Evolutionary conservation across 2,888 invertebrate genomes (phyloP).

Genomic region (Malacosoma neustria): DNA sequence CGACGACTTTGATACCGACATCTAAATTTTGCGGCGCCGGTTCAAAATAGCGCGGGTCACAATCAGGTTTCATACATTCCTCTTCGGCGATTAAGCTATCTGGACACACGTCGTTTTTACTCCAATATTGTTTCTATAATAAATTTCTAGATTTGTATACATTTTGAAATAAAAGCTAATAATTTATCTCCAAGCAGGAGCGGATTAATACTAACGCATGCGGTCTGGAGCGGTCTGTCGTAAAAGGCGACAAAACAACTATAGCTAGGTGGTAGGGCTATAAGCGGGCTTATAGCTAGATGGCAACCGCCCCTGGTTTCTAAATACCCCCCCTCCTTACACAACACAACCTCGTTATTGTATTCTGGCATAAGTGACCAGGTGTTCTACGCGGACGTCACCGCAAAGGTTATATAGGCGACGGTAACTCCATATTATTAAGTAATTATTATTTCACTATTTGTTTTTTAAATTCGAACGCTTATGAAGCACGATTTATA

Average conservation of each 20-base stretch:
- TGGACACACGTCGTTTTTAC: constrained; percentile 27
- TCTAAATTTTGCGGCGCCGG: constrained; percentile 23
- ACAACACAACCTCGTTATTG: too few species aligned
- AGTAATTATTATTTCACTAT: too few species aligned
- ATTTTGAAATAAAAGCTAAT: too few species aligned
- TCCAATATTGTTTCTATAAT: constrained; percentile 34
- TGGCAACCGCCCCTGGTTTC: not conserved
- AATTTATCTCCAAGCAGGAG: not conserved
- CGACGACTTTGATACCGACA: constrained; percentile 43
- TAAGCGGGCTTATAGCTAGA: not conserved
- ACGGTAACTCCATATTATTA: too few species aligned
- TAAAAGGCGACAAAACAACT: not conserved
- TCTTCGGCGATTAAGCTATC: constrained; percentile 15
- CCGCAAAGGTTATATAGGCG: too few species aligned
- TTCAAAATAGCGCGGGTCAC: constrained; percentile 24
- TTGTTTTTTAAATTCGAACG: too few species aligned
- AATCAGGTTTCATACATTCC: constrained; percentile 16
- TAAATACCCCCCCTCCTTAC: too few species aligned
- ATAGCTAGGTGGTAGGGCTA: not conserved
- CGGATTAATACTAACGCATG: not conserved
- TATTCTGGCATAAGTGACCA: too few species aligned
- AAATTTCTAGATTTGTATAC: too few species aligned
- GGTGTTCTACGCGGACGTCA: too few species aligned
- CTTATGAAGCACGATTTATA: too few species aligned
- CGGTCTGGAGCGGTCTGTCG: not conserved